phyloP scores from a whole-genome alignment of 1,140 invertebrate species.

The Heliothis subflexa region DNA sequence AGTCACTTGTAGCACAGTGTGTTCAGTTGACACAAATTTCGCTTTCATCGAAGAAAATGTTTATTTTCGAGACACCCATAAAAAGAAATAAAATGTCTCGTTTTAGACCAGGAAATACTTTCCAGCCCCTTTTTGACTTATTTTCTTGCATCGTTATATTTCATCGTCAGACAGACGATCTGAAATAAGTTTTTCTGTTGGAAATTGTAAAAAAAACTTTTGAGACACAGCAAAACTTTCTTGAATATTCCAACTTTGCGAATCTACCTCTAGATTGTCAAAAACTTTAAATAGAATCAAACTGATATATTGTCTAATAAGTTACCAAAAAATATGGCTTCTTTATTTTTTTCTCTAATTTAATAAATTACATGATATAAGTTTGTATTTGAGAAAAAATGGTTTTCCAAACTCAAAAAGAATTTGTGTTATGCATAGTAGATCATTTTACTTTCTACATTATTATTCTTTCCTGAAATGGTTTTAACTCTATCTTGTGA shows the following conservation, averaged over 20 bases:
- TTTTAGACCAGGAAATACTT: constrained; percentile 2
- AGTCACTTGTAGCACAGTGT: neutral
- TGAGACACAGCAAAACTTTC: constrained; percentile 23
- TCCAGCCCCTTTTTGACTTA: neutral
- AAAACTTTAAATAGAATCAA: constrained; percentile 15
- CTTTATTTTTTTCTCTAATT: too few species aligned
- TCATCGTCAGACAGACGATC: neutral
- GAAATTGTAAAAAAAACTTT: constrained; percentile 13
- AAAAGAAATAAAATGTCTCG: constrained; percentile 12
- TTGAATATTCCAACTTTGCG: constrained; percentile 32
- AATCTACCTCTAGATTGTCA: constrained; percentile 18
- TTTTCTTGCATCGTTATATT: constrained; percentile 1
- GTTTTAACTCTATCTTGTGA: too few species aligned
- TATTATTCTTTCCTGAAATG: too few species aligned
- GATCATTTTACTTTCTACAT: too few species aligned
- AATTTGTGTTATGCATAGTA: neutral
- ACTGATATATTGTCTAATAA: constrained; percentile 29
- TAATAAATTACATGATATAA: too few species aligned
- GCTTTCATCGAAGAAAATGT: neutral
- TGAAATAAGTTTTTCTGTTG: constrained; percentile 31
- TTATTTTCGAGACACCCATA: neutral
- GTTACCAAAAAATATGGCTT: neutral
- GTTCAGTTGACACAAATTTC: neutral
- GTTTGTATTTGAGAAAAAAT: neutral
- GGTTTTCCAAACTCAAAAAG: neutral